These are phyloP conservation scores for Vulpes vulpes DNA, from an alignment of 2,113 vertebrate species.

Conservation along the genomic window DNA sequence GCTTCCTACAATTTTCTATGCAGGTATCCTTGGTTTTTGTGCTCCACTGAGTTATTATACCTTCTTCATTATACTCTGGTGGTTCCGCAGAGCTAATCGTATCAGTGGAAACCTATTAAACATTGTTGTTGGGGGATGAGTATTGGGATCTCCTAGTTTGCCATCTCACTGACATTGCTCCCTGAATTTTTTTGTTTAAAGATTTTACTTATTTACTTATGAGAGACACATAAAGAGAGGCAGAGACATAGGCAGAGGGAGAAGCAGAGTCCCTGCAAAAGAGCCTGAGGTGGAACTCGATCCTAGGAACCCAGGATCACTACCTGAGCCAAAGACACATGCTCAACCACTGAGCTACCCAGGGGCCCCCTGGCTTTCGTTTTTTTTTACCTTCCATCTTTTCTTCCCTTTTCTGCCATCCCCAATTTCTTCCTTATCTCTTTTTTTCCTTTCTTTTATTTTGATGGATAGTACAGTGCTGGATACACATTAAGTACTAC, in stretches of 20 bases:
- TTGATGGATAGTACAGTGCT: background rate
- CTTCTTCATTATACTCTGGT: background rate
- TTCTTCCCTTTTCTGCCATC: background rate
- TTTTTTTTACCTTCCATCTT: conserved; percentile 7
- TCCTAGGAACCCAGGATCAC: too few relatives aligned
- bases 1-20: background rate
- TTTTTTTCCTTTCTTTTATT: background rate
- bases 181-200: too few relatives aligned
- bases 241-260: too few relatives aligned
- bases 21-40: background rate
- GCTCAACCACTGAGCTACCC: too few relatives aligned
- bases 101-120: background rate
- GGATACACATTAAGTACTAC: background rate
- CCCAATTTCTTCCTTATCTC: background rate
- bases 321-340: too few relatives aligned
- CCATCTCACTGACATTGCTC: background rate
- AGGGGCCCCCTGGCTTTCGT: background rate
- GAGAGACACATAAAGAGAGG: too few relatives aligned
- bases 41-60: background rate
- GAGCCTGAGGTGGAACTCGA: too few relatives aligned
- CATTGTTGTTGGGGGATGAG: background rate
- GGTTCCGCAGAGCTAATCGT: background rate
- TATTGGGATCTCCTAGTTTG: background rate
- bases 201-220: too few relatives aligned
- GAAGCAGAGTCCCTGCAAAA: too few relatives aligned